Base-by-base conservation (phyloP, 2,113 vertebrate species). In the Cyrtonyx montezumae region DNA sequence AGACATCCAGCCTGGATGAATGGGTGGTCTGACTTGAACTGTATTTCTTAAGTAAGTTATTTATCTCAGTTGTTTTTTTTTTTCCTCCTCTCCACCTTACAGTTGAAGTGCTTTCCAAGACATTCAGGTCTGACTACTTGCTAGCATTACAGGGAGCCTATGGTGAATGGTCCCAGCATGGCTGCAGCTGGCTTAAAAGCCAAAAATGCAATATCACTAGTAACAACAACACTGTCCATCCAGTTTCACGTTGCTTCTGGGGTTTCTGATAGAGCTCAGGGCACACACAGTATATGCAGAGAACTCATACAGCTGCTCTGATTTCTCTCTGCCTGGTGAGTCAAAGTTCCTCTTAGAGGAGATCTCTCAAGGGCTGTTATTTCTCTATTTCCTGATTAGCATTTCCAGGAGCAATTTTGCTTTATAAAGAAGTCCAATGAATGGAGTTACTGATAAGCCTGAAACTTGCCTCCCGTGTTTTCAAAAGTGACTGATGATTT, bases 401-500 rank as follows among this genome's bases (percentile, higher is more conserved):
- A 91, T 85, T 94, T 95, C 84, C 90, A 87, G 78, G 65, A 95
- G 43, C 51, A 91, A 92, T 90, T 94, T 87, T 94, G 65, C 66
- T 95, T 91, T 92, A 87, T 63, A 87, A 62, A 71, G 84, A 89
- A 93, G 89, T 48, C 56, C 43, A 91, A 34, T 87, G n/a, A 95
- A 91, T 46, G 90, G 59, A 84, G 53, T 74, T 55, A 82, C 84
- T 94, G 87, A 92, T 89, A 91, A 93, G 91, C n/a, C 75, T 78
- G 79, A 85, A 90, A 87, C 12, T 74, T 71, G 56, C 36, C 71
- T 87, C 62, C 61, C 58, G 26, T 43, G 17, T 83, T 90, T 92
- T 63, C 81, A 80, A 59, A 77, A 83, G 65, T 22, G 48, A 67
- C 84, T 91, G 91, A 87, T 56, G 51, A 83, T 68, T 92, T 34